Evolutionary conservation across 2,888 invertebrate species (phyloP), one percentile per base, ranked within the genome.

Genomic region (Lasioglossum villosulum): DNA sequence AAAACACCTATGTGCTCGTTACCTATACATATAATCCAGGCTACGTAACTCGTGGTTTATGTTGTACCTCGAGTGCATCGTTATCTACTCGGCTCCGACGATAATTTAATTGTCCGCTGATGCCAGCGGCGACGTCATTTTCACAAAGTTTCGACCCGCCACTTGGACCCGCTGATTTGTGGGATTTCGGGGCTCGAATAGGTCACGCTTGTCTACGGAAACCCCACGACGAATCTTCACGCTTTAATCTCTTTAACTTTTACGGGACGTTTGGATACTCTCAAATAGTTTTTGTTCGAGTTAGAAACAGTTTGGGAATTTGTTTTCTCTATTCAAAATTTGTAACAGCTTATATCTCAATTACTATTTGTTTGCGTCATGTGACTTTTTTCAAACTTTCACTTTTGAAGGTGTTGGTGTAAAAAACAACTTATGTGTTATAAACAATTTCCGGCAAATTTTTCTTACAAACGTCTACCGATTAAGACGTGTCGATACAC

Each of bases 31-130:
- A 85, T 88, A 90, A 90, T 90, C 87, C 83, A 80, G 82, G 83
- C 78, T 74, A 79, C 83, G 86, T 87, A 90, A 90, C 83, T 78
- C 83, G 83, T 86, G 88, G 89, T 91, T 91, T 89, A 91, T 88
- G 88, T 84, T 88, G 82, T 88, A 86, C 80, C 87, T 88, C 83
- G 85, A 91, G 87, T 90, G 89, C 91, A 91, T 91, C 89, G 88
- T 91, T 92, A 92, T 90, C 90, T 79, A 88, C 87, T 89, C 79
- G 75, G 80, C 85, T 84, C 84, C 81, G 81, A 88, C 89, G 90
- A 92, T 91, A 92, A 91, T 90, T 92, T 92, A 86, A 90, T 92
- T 90, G 90, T 86, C 80, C 82, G 86, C 66, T 82, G 81, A 87
- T 80, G 85, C 90, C 78, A 63, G 74, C 82, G 81, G 83, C 80